Evolutionary conservation across 2,113 vertebrate species (phyloP).

Genomic region (Uropsilus gracilis): DNA sequence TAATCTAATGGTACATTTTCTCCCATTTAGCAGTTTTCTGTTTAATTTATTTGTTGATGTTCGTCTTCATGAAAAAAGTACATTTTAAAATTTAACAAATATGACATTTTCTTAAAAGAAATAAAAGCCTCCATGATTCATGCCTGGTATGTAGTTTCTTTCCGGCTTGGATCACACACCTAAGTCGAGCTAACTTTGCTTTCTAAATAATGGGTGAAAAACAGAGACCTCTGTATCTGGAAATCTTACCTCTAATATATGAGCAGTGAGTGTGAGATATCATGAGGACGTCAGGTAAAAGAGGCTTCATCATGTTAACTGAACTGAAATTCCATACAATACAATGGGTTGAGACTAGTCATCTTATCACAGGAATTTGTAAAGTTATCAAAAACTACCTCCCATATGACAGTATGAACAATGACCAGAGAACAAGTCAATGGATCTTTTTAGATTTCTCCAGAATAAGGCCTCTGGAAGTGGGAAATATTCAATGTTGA

Average conservation of each 20-base stretch:
- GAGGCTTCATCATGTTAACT: background rate
- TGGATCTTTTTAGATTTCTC: background rate
- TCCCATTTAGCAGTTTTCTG: background rate
- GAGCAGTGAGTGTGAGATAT: background rate
- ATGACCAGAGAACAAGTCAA: too few species aligned
- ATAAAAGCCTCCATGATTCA: background rate
- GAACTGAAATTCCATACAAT: background rate
- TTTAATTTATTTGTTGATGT: slow-evolving; percentile 44
- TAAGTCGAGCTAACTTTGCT: background rate
- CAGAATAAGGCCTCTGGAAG: background rate
- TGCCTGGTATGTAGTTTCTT: background rate
- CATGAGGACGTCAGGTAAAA: background rate
- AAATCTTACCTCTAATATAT: background rate
- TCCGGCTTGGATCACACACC: background rate
- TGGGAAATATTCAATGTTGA: background rate
- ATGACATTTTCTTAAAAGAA: slow-evolving; percentile 17
- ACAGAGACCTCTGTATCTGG: background rate
- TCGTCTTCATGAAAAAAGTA: background rate
- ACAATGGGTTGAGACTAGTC: background rate
- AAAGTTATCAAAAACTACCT: background rate
- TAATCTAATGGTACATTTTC: slow-evolving; percentile 14
- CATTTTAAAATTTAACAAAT: slow-evolving; percentile 37
- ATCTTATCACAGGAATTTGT: background rate
- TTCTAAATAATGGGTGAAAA: slow-evolving; percentile 7
- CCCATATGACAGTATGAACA: background rate